Percentiles rank a stretch among this genome's conserved stretches.
These are phyloP conservation scores for Oscheius myriophilus DNA, from an alignment of 2,888 invertebrate species.

Conservation along the genomic window DNA sequence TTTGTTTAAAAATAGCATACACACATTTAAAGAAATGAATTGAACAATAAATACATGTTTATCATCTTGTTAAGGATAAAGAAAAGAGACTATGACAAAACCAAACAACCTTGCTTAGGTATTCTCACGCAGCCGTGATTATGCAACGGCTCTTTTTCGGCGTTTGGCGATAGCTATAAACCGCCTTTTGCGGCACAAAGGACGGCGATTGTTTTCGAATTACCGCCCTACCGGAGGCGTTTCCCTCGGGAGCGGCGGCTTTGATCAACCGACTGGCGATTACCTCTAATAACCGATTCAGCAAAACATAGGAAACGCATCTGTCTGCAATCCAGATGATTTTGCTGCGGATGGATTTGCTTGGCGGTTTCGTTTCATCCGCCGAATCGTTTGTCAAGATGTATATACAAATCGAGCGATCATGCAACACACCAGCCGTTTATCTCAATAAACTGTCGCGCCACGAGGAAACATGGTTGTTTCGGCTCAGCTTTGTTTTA, in stretches of 20 bases:
- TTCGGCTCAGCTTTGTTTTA: conserved; percentile 25
- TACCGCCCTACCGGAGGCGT: conserved; percentile 23
- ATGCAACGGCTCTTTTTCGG: conserved; percentile 28
- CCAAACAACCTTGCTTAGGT: background rate
- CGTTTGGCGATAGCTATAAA: conserved; percentile 20
- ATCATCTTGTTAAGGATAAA: no score
- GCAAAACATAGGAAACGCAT: no score
- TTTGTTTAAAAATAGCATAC: no score
- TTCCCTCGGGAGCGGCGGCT: conserved; percentile 28
- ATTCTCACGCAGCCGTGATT: conserved; percentile 22
- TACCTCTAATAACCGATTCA: conserved; percentile 15
- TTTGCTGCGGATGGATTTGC: no score
- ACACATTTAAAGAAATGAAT: no score
- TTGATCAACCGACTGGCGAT: conserved; percentile 27
- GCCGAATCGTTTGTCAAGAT: no score
- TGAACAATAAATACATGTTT: no score
- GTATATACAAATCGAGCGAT: no score
- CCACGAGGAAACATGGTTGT: conserved; percentile 23
- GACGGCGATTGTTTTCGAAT: conserved; percentile 29
- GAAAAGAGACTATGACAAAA: no score
- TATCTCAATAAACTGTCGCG: conserved; percentile 23
- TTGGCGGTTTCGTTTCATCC: no score
- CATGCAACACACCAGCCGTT: conserved; percentile 8
- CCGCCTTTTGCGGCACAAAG: background rate
- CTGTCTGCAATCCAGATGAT: no score